A percentile compares a stretch with the other conserved stretches of the same genome.
These are phyloP conservation scores for Arctia plantaginis DNA, from an alignment of 2,888 invertebrate genomes.

Conservation along the genomic window DNA sequence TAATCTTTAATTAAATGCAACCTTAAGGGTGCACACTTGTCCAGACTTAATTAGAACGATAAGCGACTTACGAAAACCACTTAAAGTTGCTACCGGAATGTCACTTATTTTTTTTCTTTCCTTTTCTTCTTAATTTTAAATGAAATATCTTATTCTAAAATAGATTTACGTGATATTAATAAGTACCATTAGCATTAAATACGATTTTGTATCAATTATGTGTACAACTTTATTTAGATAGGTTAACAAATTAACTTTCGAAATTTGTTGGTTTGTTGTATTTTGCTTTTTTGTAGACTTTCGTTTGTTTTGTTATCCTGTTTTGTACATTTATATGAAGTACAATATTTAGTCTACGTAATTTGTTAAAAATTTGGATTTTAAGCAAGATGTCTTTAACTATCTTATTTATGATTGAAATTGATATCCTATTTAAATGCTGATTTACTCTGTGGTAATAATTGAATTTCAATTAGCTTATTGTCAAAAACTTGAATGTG, in stretches of 20 bases:
- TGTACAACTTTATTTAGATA: background rate
- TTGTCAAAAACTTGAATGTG: too few relatives aligned
- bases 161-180: background rate
- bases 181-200: background rate
- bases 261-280: background rate
- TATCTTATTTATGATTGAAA: background rate
- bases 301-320: background rate
- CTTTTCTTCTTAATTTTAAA: background rate
- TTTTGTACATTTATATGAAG: background rate
- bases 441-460: too few relatives aligned
- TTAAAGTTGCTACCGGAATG: slow-evolving; percentile 14
- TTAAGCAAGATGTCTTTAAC: too few relatives aligned
- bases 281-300: background rate
- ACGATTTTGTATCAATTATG: background rate
- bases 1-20: slow-evolving; percentile 44
- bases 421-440: background rate
- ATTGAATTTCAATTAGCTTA: too few relatives aligned
- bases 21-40: slow-evolving; percentile 24
- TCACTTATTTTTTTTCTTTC: slow-evolving; percentile 4
- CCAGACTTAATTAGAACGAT: slow-evolving; percentile 33
- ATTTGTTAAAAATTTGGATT: background rate
- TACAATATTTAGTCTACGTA: too few relatives aligned
- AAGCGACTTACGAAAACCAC: slow-evolving; percentile 21
- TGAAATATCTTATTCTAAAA: too few relatives aligned
- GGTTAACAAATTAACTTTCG: background rate